phyloP scores from a whole-genome alignment of 2,797 vertebrate species.

The Scleropages formosus region DNA sequence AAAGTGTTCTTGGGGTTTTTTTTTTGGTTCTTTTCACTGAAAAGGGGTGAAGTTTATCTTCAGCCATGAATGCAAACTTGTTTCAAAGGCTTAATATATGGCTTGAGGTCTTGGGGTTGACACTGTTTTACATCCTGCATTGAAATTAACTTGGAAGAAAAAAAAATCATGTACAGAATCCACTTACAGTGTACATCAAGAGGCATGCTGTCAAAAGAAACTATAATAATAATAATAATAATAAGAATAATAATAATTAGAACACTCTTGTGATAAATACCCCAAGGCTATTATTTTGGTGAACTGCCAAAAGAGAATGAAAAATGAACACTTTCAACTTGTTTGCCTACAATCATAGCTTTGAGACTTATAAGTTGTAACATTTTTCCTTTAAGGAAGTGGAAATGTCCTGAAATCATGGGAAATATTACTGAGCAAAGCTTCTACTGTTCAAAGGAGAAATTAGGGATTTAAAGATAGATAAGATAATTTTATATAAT shows the following conservation, averaged over 20 bases:
- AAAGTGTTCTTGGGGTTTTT: not conserved
- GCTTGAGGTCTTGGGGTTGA: not conserved
- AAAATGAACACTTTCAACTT: not conserved
- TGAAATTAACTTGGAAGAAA: not conserved
- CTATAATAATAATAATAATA: not conserved
- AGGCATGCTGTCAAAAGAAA: not conserved
- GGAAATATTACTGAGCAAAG: too few relatives aligned
- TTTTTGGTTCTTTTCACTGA: not conserved
- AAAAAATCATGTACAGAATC: not conserved
- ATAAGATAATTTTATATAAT: too few relatives aligned
- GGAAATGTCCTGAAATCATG: too few relatives aligned
- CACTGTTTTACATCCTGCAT: not conserved
- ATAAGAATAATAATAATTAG: not conserved
- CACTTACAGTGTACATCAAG: not conserved
- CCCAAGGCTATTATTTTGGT: conserved; percentile 4
- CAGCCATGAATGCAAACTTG: not conserved
- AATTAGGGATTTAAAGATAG: too few relatives aligned
- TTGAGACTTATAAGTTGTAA: not conserved
- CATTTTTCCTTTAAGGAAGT: not conserved
- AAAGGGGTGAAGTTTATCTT: not conserved
- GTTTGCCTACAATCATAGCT: not conserved
- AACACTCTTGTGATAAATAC: not conserved
- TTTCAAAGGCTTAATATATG: not conserved
- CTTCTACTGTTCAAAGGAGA: too few relatives aligned
- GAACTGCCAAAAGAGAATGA: not conserved